A percentile compares a stretch with the other conserved stretches of the same genome.
phyloP scores from a whole-genome alignment of 92 coral and sea anemone species.

The Umimayanthus kanabou region DNA sequence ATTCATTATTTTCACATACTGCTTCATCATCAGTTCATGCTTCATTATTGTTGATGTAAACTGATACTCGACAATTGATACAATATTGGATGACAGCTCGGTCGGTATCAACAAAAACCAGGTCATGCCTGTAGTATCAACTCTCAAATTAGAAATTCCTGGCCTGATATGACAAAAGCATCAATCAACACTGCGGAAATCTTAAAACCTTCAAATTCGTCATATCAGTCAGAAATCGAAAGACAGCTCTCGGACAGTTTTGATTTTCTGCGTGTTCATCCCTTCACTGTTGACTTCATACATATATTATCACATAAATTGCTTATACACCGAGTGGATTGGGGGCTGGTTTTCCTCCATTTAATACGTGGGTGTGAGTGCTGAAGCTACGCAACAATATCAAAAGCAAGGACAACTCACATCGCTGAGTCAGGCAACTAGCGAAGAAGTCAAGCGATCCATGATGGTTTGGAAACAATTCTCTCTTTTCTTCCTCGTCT shows the following conservation, averaged over 20 bases:
- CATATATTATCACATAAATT: conserved; percentile 24
- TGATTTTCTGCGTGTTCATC: background rate
- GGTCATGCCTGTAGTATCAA: background rate
- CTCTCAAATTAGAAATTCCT: conserved; percentile 36
- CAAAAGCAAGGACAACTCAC: background rate
- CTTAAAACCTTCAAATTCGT: background rate
- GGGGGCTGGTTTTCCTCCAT: background rate
- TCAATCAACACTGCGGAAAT: conserved; percentile 29
- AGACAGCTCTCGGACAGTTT: background rate
- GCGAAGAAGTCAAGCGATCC: background rate
- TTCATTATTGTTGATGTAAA: conserved; percentile 21
- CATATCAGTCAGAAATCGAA: conserved; percentile 29
- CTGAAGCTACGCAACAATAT: conserved; percentile 36
- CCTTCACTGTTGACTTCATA: conserved; percentile 29
- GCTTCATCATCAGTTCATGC: background rate
- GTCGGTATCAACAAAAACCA: conserved; percentile 11
- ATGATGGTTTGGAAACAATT: conserved; percentile 16
- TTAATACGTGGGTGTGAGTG: background rate
- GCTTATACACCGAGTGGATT: background rate
- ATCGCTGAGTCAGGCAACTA: background rate
- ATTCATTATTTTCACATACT: background rate
- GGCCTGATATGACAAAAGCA: conserved; percentile 30
- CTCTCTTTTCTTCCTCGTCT: conserved; percentile 24
- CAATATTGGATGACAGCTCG: conserved; percentile 10
- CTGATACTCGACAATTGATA: background rate